Evolutionary conservation across 2,888 invertebrate species (phyloP).

Genomic region (Iselma pallidipennis): DNA sequence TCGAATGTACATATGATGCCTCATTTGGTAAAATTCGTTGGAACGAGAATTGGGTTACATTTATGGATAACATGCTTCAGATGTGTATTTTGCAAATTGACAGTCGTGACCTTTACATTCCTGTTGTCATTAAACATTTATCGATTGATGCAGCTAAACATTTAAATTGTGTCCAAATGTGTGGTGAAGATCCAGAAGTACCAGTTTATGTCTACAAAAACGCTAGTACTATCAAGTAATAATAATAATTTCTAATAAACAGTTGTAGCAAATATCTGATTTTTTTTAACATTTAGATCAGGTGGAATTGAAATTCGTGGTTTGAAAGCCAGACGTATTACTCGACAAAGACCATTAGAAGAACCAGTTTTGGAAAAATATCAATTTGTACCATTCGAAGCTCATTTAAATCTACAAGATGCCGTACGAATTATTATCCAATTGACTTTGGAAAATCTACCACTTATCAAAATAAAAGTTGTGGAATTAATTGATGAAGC

Average conservation of each 20-base stretch:
- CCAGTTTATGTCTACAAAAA: slow-evolving; percentile 55
- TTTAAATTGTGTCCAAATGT: slow-evolving; percentile 29
- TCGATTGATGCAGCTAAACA: slow-evolving; percentile 56
- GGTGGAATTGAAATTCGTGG: slow-evolving; percentile 81
- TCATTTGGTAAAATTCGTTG: slow-evolving; percentile 35
- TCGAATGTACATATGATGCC: slow-evolving; percentile 31
- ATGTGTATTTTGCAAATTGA: slow-evolving; percentile 68
- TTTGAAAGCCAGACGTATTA: slow-evolving; percentile 75
- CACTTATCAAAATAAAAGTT: slow-evolving; percentile 64
- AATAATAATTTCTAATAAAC: too few species aligned
- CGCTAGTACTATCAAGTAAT: slow-evolving; percentile 37
- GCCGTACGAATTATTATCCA: slow-evolving; percentile 68
- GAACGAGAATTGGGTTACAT: slow-evolving; percentile 76
- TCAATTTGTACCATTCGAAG: slow-evolving; percentile 68
- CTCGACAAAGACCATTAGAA: slow-evolving; percentile 68
- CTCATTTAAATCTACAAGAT: slow-evolving; percentile 31
- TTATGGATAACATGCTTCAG: slow-evolving; percentile 87
- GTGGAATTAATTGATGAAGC: slow-evolving; percentile 60
- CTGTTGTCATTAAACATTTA: slow-evolving; percentile 61
- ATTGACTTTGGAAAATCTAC: slow-evolving; percentile 72
- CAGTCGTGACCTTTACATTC: slow-evolving; percentile 71
- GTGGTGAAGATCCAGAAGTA: slow-evolving; percentile 30
- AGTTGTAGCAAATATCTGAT: too few species aligned
- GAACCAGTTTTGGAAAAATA: slow-evolving; percentile 80
- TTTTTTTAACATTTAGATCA: slow-evolving; percentile 60